Base-by-base conservation (phyloP, 2,888 invertebrate genomes). In the Microplitis deprimator region DNA sequence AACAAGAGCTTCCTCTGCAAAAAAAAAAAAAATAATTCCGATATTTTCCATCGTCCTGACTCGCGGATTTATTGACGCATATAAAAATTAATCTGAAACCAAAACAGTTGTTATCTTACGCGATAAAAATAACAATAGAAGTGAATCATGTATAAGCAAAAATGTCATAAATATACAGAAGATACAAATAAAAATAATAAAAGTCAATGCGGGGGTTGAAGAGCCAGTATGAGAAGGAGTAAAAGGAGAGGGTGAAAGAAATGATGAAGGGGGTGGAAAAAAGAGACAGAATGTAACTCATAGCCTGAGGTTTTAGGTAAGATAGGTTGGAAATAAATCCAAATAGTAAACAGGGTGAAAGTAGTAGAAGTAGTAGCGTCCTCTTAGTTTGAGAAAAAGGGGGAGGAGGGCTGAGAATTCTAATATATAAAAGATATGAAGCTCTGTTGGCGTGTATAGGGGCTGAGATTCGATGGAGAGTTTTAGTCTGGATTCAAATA, bases 401-500 rank as follows among this genome's bases (percentile, higher is more conserved):
- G 79, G 74, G 76, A 68, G 73, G 75, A 81, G 79, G 79, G 82
- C 84, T 81, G 86, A 85, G 85, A 88, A 86, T 88, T 87, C 86
- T 86, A 87, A 87, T 88, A 86, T 88, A 88, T 87, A 88, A 89
- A 88, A 88, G 88, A 89, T 89, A 87, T 88, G 88, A 88, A 84
- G 83, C 60, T 62, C 67, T 68, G 78, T 78, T 75, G 75, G 69
- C 77, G 76, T 73, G 73, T 72, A 68, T 75, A 78, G 81, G 75
- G 77, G 75, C 72, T 62, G 67, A 80, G 79, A 82, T 82, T 83
- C 85, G 83, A 83, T 81, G 82, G 81, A 84, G 50, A 50, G 50
- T 50, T 29, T 29, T 8, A 50, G 81, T 84, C 82, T 80, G 81
- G 85, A 87, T 87, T 88, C 85, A 85, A 88, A 88, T 88, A 85